A percentile compares a stretch with the other conserved stretches of the same genome.
phyloP scores from a whole-genome alignment of 2,113 vertebrate genomes.

The Tupaia tana region DNA sequence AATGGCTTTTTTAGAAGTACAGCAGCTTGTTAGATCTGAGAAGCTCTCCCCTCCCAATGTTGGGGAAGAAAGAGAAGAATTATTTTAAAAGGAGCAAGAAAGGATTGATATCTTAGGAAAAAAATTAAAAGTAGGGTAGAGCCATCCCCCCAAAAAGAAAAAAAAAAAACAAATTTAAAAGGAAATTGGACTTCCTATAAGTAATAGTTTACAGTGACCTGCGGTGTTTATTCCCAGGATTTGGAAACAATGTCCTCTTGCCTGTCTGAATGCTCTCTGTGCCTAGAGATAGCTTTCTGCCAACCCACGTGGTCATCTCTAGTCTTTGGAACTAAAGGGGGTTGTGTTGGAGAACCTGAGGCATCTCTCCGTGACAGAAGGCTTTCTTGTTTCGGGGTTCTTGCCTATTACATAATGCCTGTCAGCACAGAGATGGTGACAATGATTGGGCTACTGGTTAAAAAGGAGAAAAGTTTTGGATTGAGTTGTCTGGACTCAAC shows the following conservation, averaged over 20 bases:
- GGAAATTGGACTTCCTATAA: background rate
- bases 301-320: background rate
- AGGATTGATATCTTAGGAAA: background rate
- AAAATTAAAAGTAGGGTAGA: background rate
- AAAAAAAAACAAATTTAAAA: background rate
- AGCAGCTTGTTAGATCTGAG: conserved; percentile 1
- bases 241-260: background rate
- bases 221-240: background rate
- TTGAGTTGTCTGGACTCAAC: background rate
- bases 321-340: background rate
- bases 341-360: background rate
- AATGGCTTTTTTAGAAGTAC: conserved; percentile 41
- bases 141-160: background rate
- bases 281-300: background rate
- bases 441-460: background rate
- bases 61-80: background rate
- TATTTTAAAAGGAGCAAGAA: background rate
- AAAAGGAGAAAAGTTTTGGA: background rate
- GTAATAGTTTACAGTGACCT: background rate
- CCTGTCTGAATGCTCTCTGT: background rate
- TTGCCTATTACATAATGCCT: background rate
- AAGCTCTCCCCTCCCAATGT: background rate
- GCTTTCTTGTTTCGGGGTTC: background rate
- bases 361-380: background rate
- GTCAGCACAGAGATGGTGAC: background rate